phyloP scores from a whole-genome alignment of 2,888 invertebrate species.

The Philereme vetulata region DNA sequence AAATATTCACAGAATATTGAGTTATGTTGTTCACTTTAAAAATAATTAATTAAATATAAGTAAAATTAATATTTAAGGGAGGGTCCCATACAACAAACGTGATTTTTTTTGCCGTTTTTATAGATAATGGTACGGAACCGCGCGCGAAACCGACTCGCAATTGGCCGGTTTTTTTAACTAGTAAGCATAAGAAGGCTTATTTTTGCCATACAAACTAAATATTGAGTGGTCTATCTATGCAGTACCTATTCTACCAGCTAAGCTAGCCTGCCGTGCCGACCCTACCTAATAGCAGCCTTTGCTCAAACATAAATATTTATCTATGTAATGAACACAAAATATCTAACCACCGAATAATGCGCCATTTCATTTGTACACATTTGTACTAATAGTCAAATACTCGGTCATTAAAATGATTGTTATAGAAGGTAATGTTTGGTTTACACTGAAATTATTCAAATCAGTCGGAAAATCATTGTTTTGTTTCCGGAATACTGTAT shows the following conservation, averaged over 20 bases:
- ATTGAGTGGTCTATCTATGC: slow-evolving; percentile 17
- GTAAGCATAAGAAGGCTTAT: too few species aligned
- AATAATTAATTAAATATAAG: too few species aligned
- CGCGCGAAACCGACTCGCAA: too few species aligned
- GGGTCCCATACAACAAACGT: too few species aligned
- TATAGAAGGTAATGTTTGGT: slow-evolving; percentile 22
- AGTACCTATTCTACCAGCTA: slow-evolving; percentile 5
- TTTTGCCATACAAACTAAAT: too few species aligned
- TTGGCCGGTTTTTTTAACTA: too few species aligned
- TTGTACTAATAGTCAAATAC: slow-evolving; percentile 18
- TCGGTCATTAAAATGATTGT: slow-evolving; percentile 26
- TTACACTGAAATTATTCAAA: slow-evolving; percentile 9
- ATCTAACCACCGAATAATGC: slow-evolving; percentile 26
- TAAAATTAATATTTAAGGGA: too few species aligned
- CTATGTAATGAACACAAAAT: slow-evolving; percentile 54
- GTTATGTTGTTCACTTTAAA: too few species aligned
- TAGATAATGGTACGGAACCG: too few species aligned
- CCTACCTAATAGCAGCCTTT: slow-evolving; percentile 63
- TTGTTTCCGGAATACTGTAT: slow-evolving; percentile 39
- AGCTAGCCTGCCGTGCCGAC: slow-evolving; percentile 42
- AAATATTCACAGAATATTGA: too few species aligned
- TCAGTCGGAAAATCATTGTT: slow-evolving; percentile 44
- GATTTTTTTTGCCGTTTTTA: too few species aligned
- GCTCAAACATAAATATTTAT: slow-evolving; percentile 74
- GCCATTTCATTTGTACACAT: slow-evolving; percentile 27